phyloP scores from a whole-genome alignment of 2,113 vertebrate species.

The Falco punctatus region DNA sequence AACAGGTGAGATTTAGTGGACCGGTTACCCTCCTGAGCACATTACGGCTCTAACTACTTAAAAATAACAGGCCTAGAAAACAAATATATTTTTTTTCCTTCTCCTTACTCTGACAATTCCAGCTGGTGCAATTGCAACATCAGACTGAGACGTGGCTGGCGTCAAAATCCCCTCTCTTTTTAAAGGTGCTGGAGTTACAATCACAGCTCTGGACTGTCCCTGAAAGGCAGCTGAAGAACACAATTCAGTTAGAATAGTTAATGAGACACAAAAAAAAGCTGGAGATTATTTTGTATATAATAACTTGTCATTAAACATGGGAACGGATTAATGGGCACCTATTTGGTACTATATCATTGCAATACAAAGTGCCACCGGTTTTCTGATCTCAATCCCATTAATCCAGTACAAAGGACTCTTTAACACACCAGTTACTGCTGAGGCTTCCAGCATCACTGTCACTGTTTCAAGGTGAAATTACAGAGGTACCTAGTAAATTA shows the following conservation, averaged over 20 bases:
- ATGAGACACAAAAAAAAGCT: neutral
- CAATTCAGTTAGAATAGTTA: slow-evolving; percentile 35
- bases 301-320: neutral
- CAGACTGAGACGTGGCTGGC: slow-evolving; percentile 77
- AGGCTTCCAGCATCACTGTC: neutral
- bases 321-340: neutral
- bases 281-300: neutral
- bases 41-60: neutral
- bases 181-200: slow-evolving; percentile 86
- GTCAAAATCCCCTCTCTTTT: slow-evolving; percentile 85
- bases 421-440: neutral
- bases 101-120: slow-evolving; percentile 83
- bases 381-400: neutral
- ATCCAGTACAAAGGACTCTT: neutral
- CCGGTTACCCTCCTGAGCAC: neutral
- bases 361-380: neutral
- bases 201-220: slow-evolving; percentile 84
- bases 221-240: slow-evolving; percentile 80
- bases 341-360: neutral
- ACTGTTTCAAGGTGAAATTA: neutral
- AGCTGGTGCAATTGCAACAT: slow-evolving; percentile 85
- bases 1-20: neutral
- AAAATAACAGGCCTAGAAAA: slow-evolving; percentile 29
- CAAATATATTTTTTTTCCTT: neutral
- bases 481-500: neutral